Evolutionary conservation across 2,113 vertebrate genomes (phyloP).

Genomic region (Rhynchopsitta pachyrhyncha): DNA sequence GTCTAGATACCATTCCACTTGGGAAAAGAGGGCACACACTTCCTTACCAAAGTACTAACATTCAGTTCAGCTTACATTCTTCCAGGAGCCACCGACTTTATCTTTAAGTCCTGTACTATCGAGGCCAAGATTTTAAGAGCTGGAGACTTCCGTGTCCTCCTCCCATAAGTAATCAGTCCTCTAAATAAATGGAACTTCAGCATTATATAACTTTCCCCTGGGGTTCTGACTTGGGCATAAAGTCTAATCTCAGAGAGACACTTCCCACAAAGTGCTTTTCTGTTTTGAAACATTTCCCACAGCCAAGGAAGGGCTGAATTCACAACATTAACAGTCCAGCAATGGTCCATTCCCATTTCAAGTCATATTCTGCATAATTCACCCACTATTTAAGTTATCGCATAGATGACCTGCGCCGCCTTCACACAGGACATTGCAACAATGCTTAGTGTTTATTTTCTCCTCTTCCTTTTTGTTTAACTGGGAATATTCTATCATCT

Average conservation of each 20-base stretch:
- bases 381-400: neutral
- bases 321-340: neutral
- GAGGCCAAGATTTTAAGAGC: neutral
- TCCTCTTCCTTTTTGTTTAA: neutral
- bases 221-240: neutral
- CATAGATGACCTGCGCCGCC: neutral
- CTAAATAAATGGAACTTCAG: neutral
- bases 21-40: neutral
- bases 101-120: neutral
- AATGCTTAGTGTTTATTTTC: neutral
- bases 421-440: neutral
- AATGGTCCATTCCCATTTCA: neutral
- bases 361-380: neutral
- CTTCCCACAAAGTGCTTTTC: neutral
- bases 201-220: neutral
- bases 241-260: neutral
- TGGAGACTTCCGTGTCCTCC: neutral
- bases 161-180: neutral
- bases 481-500: neutral
- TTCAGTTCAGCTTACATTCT: neutral
- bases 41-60: neutral
- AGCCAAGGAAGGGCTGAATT: neutral
- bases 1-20: neutral
- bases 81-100: neutral
- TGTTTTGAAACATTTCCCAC: neutral